These are phyloP conservation scores for Ericerus pela DNA, from an alignment of 1,140 invertebrate genomes.

Conservation along the genomic window DNA sequence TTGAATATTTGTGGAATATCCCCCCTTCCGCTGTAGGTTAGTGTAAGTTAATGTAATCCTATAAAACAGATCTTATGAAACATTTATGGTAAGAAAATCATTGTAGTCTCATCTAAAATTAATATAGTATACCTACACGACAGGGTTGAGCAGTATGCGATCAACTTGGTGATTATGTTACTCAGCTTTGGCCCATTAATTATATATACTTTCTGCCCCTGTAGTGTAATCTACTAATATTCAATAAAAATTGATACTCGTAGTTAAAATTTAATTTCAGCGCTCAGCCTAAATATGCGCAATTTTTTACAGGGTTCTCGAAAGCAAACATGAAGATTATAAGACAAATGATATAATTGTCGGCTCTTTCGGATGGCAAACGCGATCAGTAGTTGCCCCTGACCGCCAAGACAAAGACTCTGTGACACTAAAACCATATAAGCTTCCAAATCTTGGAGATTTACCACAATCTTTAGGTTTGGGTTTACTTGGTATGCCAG, in stretches of 20 bases:
- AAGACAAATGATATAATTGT: conserved; percentile 41
- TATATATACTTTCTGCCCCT: too few relatives aligned
- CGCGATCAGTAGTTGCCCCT: conserved; percentile 31
- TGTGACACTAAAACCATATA: conserved; percentile 23
- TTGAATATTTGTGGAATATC: too few relatives aligned
- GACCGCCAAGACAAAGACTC: not conserved
- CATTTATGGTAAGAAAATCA: too few relatives aligned
- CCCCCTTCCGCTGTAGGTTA: too few relatives aligned
- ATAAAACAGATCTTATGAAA: too few relatives aligned
- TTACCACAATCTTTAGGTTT: conserved; percentile 41
- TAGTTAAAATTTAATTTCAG: not conserved
- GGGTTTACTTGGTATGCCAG: conserved; percentile 47
- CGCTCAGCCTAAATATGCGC: not conserved
- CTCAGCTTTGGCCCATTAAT: too few relatives aligned
- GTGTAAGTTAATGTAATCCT: too few relatives aligned
- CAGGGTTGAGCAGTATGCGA: too few relatives aligned
- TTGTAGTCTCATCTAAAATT: too few relatives aligned
- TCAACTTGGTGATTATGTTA: too few relatives aligned
- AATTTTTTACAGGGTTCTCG: conserved; percentile 36
- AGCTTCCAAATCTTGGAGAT: conserved; percentile 38
- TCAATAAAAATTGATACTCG: not conserved
- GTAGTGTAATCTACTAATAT: too few relatives aligned
- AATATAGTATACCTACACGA: too few relatives aligned
- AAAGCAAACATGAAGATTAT: conserved; percentile 42
- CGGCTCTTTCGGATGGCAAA: conserved; percentile 44